Base-by-base conservation (phyloP, 1,140 invertebrate species). In the Tetraneura akinire region DNA sequence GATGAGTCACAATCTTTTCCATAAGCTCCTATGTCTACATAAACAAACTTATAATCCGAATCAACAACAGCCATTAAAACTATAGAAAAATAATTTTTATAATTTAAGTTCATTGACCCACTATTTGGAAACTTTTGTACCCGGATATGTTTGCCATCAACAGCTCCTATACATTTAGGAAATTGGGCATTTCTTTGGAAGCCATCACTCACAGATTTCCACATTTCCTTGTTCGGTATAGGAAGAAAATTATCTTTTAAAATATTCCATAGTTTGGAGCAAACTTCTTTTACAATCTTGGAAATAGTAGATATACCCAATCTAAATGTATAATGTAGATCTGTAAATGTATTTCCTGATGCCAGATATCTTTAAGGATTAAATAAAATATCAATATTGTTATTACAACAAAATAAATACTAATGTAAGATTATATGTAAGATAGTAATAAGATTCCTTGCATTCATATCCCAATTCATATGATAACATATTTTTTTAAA, bases 31-130 rank as follows among this genome's bases (percentile, higher is more conserved):
- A 81, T 53, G 21, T 82, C 71, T 13, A 81, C 68, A n/a, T 29
- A 76, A 68, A 68, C 51, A 55, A 81, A 82, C 23, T 37, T 74
- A 49, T 81, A 82, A 42, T 80, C 49, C 16, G 80, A 70, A 32
- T 82, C 80, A 32, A 49, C 71, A 42, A 49, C 29, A n/a, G 80
- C 45, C 53, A 82, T 53, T 16, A 74, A 47, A n/a, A n/a, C n/a
- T n/a, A n/a, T n/a, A n/a, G n/a, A n/a, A n/a, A n/a, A n/a, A n/a
- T n/a, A n/a, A n/a, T 81, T 71, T 76, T 82, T 82, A 32, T 80
- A 84, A 80, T 83, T 81, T 81, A 42, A 80, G n/a, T n/a, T n/a
- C n/a, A n/a, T 62, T 37, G 81, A 81, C 16, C 81, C 81, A 74
- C 23, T 80, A 42, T 81, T 49, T 53, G 23, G 16, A 18, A 80